Conservation (phyloP, 1,140 invertebrate genomes). For the Heterodera schachtii region DNA sequence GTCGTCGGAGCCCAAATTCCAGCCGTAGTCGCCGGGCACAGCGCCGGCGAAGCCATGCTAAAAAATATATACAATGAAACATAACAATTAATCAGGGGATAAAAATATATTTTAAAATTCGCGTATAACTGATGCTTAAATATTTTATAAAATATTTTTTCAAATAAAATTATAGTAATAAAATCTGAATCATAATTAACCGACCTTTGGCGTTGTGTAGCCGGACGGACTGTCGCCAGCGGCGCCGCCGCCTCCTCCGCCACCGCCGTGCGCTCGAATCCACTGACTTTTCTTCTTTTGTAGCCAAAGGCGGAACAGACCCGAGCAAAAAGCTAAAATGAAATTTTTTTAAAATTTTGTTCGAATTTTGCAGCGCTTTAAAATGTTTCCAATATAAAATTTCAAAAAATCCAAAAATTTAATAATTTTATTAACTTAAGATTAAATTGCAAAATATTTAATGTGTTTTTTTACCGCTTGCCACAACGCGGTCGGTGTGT, state of each 20-base stretch:
- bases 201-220: constrained; percentile 8
- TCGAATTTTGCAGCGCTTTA: too few relatives aligned
- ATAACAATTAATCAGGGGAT: not conserved
- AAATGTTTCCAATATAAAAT: too few relatives aligned
- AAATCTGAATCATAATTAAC: not conserved
- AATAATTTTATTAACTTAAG: not conserved
- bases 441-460: too few relatives aligned
- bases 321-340: constrained; percentile 32
- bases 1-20: not conserved
- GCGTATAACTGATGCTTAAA: not conserved
- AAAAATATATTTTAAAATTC: not conserved
- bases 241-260: constrained; percentile 5
- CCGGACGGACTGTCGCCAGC: constrained; percentile 3
- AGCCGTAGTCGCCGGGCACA: constrained; percentile 5
- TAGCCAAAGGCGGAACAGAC: constrained; percentile 35
- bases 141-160: not conserved
- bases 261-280: not conserved
- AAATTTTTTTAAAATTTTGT: too few relatives aligned
- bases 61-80: not conserved
- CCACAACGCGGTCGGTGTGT: constrained; percentile 41
- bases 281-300: constrained; percentile 11
- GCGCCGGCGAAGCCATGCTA: not conserved
- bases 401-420: not conserved
- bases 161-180: not conserved
- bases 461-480: constrained; percentile 18